Evolutionary conservation across 1,140 invertebrate genomes (phyloP).

Genomic region (Archegozetes longisetosus): DNA sequence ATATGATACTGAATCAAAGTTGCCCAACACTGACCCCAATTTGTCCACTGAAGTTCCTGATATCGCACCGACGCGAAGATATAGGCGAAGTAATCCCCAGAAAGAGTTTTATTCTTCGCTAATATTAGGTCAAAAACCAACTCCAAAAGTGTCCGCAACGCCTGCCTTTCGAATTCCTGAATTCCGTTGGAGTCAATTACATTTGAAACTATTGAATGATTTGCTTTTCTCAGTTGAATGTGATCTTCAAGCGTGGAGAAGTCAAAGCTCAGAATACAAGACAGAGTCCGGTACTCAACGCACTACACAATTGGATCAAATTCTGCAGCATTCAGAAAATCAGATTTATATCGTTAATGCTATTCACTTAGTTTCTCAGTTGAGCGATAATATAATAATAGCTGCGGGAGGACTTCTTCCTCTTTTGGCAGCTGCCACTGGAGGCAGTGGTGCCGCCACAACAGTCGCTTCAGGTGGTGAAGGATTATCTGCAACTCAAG

Average conservation of each 20-base stretch:
- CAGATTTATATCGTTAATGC: constrained; percentile 98
- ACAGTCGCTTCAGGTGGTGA: background rate
- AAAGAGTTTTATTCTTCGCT: constrained; percentile 21
- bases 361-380: constrained; percentile 94
- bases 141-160: constrained; percentile 54
- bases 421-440: constrained; percentile 83
- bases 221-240: constrained; percentile 92
- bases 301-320: constrained; percentile 12
- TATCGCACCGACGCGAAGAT: background rate
- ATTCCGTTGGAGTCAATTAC: constrained; percentile 98
- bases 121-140: constrained; percentile 74
- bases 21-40: background rate
- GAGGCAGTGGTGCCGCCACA: background rate
- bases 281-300: background rate
- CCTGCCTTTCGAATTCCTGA: constrained; percentile 97
- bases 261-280: constrained; percentile 4
- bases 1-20: constrained; percentile 24
- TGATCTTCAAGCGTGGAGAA: constrained; percentile 80
- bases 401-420: constrained; percentile 94
- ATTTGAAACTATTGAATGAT: constrained; percentile 88
- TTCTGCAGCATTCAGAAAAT: constrained; percentile 46
- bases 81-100: constrained; percentile 12
- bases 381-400: constrained; percentile 96
- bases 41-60: background rate
- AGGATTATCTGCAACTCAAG: constrained; percentile 12